phyloP scores from a whole-genome alignment of 2,888 invertebrate species.

The Belgica antarctica region DNA sequence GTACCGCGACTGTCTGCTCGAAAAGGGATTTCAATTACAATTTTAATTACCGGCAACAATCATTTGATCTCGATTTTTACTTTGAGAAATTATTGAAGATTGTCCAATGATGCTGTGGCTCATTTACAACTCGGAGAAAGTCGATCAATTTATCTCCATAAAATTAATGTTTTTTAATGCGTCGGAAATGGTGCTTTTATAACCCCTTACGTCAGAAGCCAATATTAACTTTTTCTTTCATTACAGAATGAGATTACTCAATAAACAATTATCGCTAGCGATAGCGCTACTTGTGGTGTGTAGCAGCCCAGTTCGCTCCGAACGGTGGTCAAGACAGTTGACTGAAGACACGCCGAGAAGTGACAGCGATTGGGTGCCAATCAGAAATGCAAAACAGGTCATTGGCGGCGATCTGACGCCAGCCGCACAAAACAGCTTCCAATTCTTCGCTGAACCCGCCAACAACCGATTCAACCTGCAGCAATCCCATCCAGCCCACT shows the following conservation, averaged over 20 bases:
- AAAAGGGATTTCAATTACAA: background rate
- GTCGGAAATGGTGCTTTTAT: constrained; percentile 18
- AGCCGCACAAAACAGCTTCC: constrained; percentile 53
- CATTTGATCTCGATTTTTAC: too few species aligned
- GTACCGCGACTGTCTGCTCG: background rate
- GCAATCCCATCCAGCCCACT: constrained; percentile 41
- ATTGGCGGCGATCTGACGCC: constrained; percentile 47
- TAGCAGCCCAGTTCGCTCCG: constrained; percentile 46
- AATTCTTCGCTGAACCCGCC: constrained; percentile 47
- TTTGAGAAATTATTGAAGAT: too few species aligned
- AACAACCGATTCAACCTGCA: constrained; percentile 35
- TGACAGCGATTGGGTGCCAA: constrained; percentile 60
- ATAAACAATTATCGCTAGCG: background rate
- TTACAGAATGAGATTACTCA: constrained; percentile 37
- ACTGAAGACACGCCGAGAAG: constrained; percentile 50
- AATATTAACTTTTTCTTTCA: background rate
- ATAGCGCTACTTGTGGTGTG: background rate
- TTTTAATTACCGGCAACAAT: constrained; percentile 3
- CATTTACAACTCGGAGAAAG: background rate
- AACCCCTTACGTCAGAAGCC: constrained; percentile 22
- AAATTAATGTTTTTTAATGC: background rate
- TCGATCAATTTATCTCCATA: background rate
- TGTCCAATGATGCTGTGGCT: background rate
- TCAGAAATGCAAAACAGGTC: constrained; percentile 50
- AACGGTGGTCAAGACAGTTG: constrained; percentile 54